A percentile compares a stretch with the other conserved stretches of the same genome.
Evolutionary conservation across 1,140 invertebrate genomes (phyloP).

Genomic region (Tetramorium simillimum): DNA sequence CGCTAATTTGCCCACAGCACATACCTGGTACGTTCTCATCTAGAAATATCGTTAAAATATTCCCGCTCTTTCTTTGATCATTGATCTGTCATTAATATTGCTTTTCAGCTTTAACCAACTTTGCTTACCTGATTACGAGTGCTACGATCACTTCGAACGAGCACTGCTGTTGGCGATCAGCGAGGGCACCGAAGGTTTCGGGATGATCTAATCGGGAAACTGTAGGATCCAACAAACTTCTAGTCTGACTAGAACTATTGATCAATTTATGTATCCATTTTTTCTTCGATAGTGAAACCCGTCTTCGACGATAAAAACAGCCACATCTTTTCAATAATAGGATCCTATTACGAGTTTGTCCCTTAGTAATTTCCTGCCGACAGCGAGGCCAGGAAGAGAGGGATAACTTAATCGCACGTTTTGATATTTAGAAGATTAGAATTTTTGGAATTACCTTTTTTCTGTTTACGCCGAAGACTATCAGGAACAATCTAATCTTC

Average conservation of each 20-base stretch:
- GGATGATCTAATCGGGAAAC: slow-evolving; percentile 90
- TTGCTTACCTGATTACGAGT: slow-evolving; percentile 97
- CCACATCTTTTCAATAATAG: slow-evolving; percentile 8
- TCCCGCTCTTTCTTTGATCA: neutral
- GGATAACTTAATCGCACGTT: slow-evolving; percentile 48
- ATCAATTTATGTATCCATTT: slow-evolving; percentile 47
- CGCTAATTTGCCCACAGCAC: slow-evolving; percentile 96
- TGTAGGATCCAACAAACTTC: slow-evolving; percentile 31
- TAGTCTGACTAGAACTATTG: slow-evolving; percentile 50
- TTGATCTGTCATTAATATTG: slow-evolving; percentile 52
- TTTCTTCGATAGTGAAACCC: slow-evolving; percentile 2
- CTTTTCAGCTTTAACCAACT: slow-evolving; percentile 96
- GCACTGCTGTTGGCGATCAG: slow-evolving; percentile 96
- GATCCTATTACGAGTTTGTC: slow-evolving; percentile 10
- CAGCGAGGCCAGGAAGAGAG: neutral
- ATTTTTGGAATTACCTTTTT: slow-evolving; percentile 44
- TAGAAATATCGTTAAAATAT: neutral
- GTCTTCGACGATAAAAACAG: slow-evolving; percentile 5
- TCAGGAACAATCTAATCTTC: slow-evolving; percentile 63
- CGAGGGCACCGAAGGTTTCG: slow-evolving; percentile 98
- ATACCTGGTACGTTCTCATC: slow-evolving; percentile 91
- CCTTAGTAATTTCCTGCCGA: neutral
- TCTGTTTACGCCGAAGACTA: slow-evolving; percentile 55
- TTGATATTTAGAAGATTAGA: slow-evolving; percentile 52
- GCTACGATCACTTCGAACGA: slow-evolving; percentile 97